These are phyloP conservation scores for Formicarius rufipectus DNA, from an alignment of 2,113 vertebrate species.

Conservation along the genomic window DNA sequence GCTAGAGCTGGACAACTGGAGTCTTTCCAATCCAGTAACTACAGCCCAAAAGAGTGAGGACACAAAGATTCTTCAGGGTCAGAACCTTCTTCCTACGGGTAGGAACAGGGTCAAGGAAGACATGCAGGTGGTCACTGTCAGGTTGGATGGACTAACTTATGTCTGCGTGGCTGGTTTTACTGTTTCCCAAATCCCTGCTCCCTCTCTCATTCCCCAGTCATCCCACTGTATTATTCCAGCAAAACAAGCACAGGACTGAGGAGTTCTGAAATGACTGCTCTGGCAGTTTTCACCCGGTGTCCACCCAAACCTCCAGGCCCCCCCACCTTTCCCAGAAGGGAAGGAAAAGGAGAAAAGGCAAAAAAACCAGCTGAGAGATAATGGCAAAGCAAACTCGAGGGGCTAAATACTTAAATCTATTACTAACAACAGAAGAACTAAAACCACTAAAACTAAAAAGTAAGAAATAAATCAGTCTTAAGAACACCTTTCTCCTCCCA, in stretches of 20 bases:
- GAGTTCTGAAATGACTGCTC: slow-evolving; percentile 11
- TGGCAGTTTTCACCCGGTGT: no score
- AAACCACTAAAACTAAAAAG: no score
- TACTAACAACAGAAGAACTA: no score
- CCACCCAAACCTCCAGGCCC: no score
- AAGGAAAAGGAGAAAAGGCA: no score
- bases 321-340: no score
- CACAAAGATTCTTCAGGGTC: neutral
- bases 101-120: neutral
- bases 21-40: neutral
- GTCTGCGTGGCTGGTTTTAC: neutral
- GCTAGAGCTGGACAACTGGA: neutral
- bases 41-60: neutral
- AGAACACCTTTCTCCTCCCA: no score
- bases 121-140: neutral
- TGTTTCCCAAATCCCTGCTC: neutral
- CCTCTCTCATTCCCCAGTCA: neutral
- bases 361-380: no score
- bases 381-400: no score
- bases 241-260: neutral
- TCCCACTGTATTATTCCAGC: neutral
- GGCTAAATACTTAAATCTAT: no score
- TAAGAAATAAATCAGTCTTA: no score
- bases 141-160: neutral
- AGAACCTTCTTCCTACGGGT: neutral